phyloP scores from a whole-genome alignment of 2,888 invertebrate species.

The Ennomos erosarius region DNA sequence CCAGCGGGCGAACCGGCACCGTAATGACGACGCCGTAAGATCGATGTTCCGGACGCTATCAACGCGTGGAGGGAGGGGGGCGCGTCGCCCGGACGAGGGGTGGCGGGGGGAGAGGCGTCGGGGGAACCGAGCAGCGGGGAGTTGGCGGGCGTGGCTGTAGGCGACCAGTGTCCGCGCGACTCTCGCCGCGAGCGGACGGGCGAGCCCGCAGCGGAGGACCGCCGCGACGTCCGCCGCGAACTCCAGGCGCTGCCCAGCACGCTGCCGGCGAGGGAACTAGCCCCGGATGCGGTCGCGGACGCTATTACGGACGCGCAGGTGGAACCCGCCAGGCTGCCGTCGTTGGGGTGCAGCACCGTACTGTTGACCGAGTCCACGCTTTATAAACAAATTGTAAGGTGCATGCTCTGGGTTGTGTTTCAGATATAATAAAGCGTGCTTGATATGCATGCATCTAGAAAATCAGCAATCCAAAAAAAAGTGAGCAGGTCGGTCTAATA shows the following conservation, averaged over 20 bases:
- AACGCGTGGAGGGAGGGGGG: slow-evolving; percentile 82
- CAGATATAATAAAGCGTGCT: neutral
- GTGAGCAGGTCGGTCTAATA: too few species aligned
- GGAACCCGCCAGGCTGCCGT: slow-evolving; percentile 90
- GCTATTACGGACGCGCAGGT: slow-evolving; percentile 72
- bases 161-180: slow-evolving; percentile 87
- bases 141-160: slow-evolving; percentile 95
- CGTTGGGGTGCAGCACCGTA: slow-evolving; percentile 95
- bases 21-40: slow-evolving; percentile 80
- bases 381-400: slow-evolving; percentile 29
- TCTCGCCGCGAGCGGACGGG: slow-evolving; percentile 90
- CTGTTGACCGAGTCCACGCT: slow-evolving; percentile 69
- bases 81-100: slow-evolving; percentile 88
- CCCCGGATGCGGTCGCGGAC: slow-evolving; percentile 85
- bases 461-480: neutral
- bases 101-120: slow-evolving; percentile 78
- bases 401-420: slow-evolving; percentile 27
- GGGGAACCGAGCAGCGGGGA: slow-evolving; percentile 90
- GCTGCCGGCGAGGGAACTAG: slow-evolving; percentile 81
- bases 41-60: slow-evolving; percentile 80
- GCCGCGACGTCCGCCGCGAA: slow-evolving; percentile 86
- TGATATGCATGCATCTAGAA: neutral
- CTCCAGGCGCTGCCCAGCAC: slow-evolving; percentile 86
- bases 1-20: slow-evolving; percentile 85
- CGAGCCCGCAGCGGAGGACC: slow-evolving; percentile 80